A percentile compares a stretch with the other conserved stretches of the same genome.
These are phyloP conservation scores for Octodonta nipae DNA, from an alignment of 2,888 invertebrate genomes.

Conservation along the genomic window DNA sequence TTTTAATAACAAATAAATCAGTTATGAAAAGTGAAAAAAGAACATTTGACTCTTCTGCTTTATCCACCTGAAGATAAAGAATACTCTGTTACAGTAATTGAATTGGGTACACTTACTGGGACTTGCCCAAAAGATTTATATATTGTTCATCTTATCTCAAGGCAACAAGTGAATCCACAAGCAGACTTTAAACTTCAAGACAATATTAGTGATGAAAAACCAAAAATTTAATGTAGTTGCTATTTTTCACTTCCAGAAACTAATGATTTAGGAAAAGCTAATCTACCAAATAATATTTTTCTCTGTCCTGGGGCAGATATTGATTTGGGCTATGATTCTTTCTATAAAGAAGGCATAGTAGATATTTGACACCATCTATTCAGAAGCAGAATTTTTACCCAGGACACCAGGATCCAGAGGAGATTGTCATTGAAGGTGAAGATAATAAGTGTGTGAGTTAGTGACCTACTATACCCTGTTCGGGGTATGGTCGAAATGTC, in stretches of 20 bases:
- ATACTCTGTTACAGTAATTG: slow-evolving; percentile 57
- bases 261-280: slow-evolving; percentile 37
- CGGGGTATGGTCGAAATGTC: no score
- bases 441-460: no score
- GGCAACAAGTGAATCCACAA: slow-evolving; percentile 52
- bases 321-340: slow-evolving; percentile 74
- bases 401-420: slow-evolving; percentile 90
- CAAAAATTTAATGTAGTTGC: slow-evolving; percentile 65
- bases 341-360: slow-evolving; percentile 72
- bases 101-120: slow-evolving; percentile 71
- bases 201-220: slow-evolving; percentile 33
- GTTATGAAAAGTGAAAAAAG: slow-evolving; percentile 61
- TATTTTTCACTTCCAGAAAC: slow-evolving; percentile 58
- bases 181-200: slow-evolving; percentile 47
- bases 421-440: slow-evolving; percentile 61
- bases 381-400: slow-evolving; percentile 78
- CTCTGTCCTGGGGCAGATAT: slow-evolving; percentile 69
- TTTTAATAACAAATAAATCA: slow-evolving; percentile 46
- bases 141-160: slow-evolving; percentile 69
- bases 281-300: slow-evolving; percentile 44
- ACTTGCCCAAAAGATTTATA: slow-evolving; percentile 74
- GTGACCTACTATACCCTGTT: no score
- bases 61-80: slow-evolving; percentile 53
- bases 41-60: slow-evolving; percentile 68
- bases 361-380: slow-evolving; percentile 72